These are phyloP conservation scores for Anthopleura sola DNA, from an alignment of 64 coral and sea anemone species.

Conservation along the genomic window DNA sequence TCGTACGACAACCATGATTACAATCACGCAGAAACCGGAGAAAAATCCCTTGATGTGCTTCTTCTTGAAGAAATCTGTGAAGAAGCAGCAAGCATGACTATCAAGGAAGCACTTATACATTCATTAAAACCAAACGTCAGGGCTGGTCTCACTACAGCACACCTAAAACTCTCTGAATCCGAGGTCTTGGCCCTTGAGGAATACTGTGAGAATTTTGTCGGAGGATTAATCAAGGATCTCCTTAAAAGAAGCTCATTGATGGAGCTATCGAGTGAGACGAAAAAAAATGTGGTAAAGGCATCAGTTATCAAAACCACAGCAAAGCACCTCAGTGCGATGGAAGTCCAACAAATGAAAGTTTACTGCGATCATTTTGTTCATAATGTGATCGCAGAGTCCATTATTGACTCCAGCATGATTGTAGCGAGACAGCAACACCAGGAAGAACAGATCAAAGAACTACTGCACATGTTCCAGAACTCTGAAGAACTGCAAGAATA, in stretches of 20 bases:
- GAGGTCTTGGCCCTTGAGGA: conserved; percentile 64
- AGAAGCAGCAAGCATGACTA: conserved; percentile 89
- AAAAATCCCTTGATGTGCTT: conserved; percentile 40
- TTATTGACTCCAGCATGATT: conserved; percentile 39
- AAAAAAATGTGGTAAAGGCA: background rate
- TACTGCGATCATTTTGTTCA: conserved; percentile 69
- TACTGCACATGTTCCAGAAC: conserved; percentile 42
- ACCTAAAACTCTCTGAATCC: conserved; percentile 57
- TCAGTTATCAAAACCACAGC: background rate
- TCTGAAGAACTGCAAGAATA: conserved; percentile 75
- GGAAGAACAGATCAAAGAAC: background rate
- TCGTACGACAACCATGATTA: background rate
- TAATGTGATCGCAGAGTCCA: conserved; percentile 56
- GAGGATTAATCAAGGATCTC: conserved; percentile 46
- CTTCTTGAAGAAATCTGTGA: conserved; percentile 82
- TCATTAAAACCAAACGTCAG: conserved; percentile 70
- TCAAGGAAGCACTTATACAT: conserved; percentile 79
- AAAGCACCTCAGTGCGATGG: conserved; percentile 41
- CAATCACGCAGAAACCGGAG: background rate
- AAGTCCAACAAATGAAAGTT: conserved; percentile 29
- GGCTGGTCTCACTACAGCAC: conserved; percentile 46
- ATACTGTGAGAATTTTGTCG: conserved; percentile 81
- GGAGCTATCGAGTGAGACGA: background rate
- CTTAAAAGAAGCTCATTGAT: conserved; percentile 18
- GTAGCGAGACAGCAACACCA: conserved; percentile 8